Percentiles rank a stretch among this genome's conserved stretches.
phyloP scores from a whole-genome alignment of 2,888 invertebrate genomes.

The Dynastes hyllus region DNA sequence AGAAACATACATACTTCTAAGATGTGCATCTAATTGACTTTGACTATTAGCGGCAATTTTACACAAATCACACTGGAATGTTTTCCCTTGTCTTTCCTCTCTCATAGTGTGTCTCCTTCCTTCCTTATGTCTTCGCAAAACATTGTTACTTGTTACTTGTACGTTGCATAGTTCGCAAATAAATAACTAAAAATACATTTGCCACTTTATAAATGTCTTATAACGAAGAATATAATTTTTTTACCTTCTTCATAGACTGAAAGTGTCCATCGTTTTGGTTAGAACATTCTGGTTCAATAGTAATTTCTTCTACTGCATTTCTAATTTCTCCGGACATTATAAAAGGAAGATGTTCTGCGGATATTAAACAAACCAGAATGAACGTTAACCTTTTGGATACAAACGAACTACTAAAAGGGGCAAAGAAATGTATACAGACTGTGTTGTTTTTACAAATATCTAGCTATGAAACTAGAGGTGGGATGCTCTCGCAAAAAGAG shows the following conservation, averaged over 20 bases:
- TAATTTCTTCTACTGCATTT: slow-evolving; percentile 54
- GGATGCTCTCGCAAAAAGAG: too few relatives aligned
- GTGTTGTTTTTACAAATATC: too few relatives aligned
- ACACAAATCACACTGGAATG: slow-evolving; percentile 68
- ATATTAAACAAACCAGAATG: not conserved
- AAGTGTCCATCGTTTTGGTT: slow-evolving; percentile 31
- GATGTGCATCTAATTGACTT: slow-evolving; percentile 68
- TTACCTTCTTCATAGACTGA: slow-evolving; percentile 53
- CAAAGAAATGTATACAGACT: too few relatives aligned
- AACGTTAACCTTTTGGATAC: not conserved
- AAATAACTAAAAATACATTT: slow-evolving; percentile 60
- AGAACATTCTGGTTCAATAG: slow-evolving; percentile 45
- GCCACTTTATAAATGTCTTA: too few relatives aligned
- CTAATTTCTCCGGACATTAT: slow-evolving; percentile 53
- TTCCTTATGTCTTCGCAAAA: slow-evolving; percentile 67
- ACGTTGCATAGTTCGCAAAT: slow-evolving; percentile 68
- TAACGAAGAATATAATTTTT: not conserved
- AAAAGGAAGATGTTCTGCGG: not conserved
- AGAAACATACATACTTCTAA: slow-evolving; percentile 65
- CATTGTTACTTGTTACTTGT: slow-evolving; percentile 67
- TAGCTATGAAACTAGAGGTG: too few relatives aligned
- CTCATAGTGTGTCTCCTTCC: slow-evolving; percentile 68
- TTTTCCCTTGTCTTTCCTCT: slow-evolving; percentile 67
- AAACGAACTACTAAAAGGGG: not conserved
- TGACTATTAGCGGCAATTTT: slow-evolving; percentile 68